Percentiles rank a stretch among this genome's conserved stretches.
phyloP scores from a whole-genome alignment of 2,797 vertebrate species.

The Takifugu rubripes region DNA sequence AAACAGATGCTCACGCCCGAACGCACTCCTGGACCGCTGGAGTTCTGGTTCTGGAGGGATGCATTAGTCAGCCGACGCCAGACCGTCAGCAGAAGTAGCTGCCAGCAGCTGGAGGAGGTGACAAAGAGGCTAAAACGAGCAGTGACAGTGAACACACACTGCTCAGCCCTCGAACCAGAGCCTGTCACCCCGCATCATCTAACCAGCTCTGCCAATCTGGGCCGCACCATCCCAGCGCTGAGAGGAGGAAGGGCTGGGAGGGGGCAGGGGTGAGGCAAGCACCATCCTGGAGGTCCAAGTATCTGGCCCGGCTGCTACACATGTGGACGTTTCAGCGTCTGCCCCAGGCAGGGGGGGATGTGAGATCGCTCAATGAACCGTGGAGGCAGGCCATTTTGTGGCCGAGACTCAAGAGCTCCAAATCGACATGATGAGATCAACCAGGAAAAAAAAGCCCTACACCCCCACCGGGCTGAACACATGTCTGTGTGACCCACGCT shows the following conservation, averaged over 20 bases:
- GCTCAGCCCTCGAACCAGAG: slow-evolving; percentile 26
- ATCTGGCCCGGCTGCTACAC: slow-evolving; percentile 18
- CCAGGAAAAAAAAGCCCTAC: slow-evolving; percentile 28
- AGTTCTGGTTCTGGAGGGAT: background rate
- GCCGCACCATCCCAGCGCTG: slow-evolving; percentile 17
- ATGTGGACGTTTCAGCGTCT: slow-evolving; percentile 18
- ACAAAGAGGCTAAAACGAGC: slow-evolving; percentile 55
- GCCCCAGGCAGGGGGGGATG: slow-evolving; percentile 26
- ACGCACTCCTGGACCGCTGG: background rate
- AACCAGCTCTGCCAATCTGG: slow-evolving; percentile 26
- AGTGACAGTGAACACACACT: slow-evolving; percentile 54
- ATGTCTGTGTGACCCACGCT: slow-evolving; percentile 34
- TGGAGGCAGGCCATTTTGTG: slow-evolving; percentile 62
- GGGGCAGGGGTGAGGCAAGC: too few relatives aligned
- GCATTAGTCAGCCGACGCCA: slow-evolving; percentile 26
- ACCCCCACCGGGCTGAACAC: slow-evolving; percentile 46
- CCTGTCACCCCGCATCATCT: slow-evolving; percentile 52
- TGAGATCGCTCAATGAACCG: slow-evolving; percentile 54
- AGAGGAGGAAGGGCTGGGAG: slow-evolving; percentile 7
- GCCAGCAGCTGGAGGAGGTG: slow-evolving; percentile 51
- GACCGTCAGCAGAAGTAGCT: slow-evolving; percentile 59
- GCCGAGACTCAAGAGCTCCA: slow-evolving; percentile 41
- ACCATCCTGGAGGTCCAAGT: slow-evolving; percentile 28
- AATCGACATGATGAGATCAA: slow-evolving; percentile 55
- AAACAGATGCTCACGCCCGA: background rate